Conservation (phyloP, 2,888 invertebrate species). For the Xestia xanthographa region DNA sequence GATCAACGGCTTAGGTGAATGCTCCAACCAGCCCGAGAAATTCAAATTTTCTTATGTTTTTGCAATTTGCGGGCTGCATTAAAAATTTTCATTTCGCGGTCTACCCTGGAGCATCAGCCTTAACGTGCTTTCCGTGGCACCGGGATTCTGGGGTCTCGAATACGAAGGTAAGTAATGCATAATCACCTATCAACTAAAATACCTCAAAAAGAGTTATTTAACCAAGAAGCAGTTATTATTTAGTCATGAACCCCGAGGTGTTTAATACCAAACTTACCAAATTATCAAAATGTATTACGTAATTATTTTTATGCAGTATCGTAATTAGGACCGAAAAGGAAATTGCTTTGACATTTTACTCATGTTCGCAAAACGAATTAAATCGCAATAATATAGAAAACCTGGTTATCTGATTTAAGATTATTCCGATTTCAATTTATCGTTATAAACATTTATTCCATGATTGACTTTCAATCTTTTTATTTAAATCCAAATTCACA, state of each 20-base stretch:
- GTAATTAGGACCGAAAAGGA: not conserved
- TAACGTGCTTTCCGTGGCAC: not conserved
- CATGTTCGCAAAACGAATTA: not conserved
- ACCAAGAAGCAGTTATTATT: too few relatives aligned
- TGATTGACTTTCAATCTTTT: not conserved
- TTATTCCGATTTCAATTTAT: not conserved
- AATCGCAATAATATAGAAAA: not conserved
- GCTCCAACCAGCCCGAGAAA: too few relatives aligned
- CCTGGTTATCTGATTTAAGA: not conserved
- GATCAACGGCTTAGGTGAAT: not conserved
- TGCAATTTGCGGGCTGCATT: too few relatives aligned
- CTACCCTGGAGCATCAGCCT: too few relatives aligned
- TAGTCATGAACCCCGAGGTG: not conserved
- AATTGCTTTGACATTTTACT: constrained; percentile 19
- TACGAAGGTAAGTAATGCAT: not conserved
- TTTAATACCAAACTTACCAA: not conserved
- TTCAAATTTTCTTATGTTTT: too few relatives aligned
- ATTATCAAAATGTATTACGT: not conserved
- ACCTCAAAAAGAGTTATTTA: too few relatives aligned
- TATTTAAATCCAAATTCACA: too few relatives aligned
- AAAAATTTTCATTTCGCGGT: too few relatives aligned
- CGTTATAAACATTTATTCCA: not conserved
- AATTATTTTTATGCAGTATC: not conserved
- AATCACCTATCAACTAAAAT: too few relatives aligned
- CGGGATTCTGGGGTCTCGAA: not conserved